phyloP scores from a whole-genome alignment of 1,140 invertebrate genomes.

The Bombus affinis region DNA sequence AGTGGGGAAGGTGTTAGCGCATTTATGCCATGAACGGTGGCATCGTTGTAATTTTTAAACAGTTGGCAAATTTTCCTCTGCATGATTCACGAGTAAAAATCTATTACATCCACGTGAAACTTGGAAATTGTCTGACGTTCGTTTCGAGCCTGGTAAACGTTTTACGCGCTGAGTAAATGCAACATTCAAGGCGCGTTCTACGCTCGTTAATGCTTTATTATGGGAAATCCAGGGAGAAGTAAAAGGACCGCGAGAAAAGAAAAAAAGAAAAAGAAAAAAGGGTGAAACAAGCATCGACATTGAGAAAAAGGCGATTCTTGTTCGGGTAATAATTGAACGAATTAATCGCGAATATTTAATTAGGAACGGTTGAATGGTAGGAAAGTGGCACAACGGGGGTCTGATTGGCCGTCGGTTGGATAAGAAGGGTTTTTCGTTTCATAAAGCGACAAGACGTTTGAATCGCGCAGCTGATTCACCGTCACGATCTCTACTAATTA shows the following conservation, averaged over 20 bases:
- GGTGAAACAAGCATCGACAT: background rate
- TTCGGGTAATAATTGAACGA: conserved; percentile 48
- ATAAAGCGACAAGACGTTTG: conserved; percentile 59
- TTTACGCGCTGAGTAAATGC: conserved; percentile 1
- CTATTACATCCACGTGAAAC: background rate
- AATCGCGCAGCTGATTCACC: conserved; percentile 54
- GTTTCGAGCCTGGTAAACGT: background rate
- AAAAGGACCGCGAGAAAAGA: background rate
- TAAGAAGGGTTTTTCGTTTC: conserved; percentile 55
- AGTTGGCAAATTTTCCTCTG: background rate
- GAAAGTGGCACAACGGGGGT: conserved; percentile 31
- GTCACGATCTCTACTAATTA: conserved; percentile 74
- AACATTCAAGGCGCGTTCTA: background rate
- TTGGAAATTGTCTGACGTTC: background rate
- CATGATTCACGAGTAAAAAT: background rate
- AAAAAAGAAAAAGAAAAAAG: background rate
- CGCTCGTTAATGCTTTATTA: conserved; percentile 33
- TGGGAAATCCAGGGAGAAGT: background rate
- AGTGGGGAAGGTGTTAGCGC: background rate
- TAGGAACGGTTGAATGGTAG: conserved; percentile 38
- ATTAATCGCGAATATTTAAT: conserved; percentile 62
- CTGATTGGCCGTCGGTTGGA: conserved; percentile 33
- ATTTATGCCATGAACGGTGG: background rate
- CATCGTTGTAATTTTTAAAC: background rate
- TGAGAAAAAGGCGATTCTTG: background rate